A percentile compares a stretch with the other conserved stretches of the same genome.
Evolutionary conservation across 2,113 vertebrate species (phyloP).

Genomic region (Motacilla tschutschensis): DNA sequence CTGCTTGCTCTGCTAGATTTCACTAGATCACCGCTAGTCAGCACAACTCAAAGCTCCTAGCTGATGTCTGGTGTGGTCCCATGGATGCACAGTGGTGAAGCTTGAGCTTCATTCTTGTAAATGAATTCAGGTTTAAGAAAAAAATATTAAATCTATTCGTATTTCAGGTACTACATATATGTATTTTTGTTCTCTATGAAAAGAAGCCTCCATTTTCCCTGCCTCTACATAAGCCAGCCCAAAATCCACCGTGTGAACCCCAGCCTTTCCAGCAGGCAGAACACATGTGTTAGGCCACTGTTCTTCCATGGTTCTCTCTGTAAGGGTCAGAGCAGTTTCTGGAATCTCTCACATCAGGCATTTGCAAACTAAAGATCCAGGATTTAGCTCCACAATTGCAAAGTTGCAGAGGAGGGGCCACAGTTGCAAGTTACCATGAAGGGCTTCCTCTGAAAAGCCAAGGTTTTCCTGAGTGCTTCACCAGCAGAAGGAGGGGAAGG

Average conservation of each 20-base stretch:
- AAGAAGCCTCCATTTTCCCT: not conserved
- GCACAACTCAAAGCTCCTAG: not conserved
- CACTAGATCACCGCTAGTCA: not conserved
- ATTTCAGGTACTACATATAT: not conserved
- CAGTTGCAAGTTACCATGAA: not conserved
- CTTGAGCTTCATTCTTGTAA: not conserved
- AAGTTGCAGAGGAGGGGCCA: not conserved
- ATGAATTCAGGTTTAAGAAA: not conserved
- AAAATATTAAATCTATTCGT: fast-evolving
- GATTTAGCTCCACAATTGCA: not conserved
- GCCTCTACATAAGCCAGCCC: fast-evolving
- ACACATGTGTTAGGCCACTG: not conserved
- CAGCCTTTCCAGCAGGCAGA: not conserved
- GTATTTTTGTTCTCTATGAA: not conserved
- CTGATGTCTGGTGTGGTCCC: too few species aligned
- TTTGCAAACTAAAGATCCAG: not conserved
- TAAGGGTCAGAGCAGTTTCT: not conserved
- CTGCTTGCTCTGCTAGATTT: not conserved
- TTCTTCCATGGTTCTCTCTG: not conserved
- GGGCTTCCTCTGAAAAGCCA: not conserved
- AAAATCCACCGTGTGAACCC: fast-evolving
- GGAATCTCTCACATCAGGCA: not conserved
- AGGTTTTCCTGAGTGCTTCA: not conserved
- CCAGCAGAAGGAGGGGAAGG: not conserved
- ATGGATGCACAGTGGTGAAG: not conserved